A percentile compares a stretch with the other conserved stretches of the same genome.
These are phyloP conservation scores for Campoletis sonorensis DNA, from an alignment of 1,140 invertebrate species.

Conservation along the genomic window DNA sequence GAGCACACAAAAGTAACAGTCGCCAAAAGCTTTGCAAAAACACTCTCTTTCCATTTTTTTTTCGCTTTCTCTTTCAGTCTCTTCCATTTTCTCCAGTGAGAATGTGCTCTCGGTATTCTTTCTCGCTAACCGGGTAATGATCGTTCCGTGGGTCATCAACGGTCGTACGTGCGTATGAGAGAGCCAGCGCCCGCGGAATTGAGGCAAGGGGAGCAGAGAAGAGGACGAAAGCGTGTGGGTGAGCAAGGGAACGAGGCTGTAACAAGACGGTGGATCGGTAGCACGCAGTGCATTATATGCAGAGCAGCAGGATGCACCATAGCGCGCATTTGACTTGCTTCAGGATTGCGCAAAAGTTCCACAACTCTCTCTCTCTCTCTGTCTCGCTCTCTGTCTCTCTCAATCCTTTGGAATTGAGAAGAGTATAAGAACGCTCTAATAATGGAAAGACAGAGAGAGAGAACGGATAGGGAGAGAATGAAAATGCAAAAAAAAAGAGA, in stretches of 20 bases:
- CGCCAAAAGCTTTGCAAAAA: conserved; percentile 17
- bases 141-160: conserved; percentile 71
- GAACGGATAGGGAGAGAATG: conserved; percentile 13
- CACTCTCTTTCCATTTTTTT: not conserved
- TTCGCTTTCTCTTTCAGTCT: not conserved
- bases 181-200: not conserved
- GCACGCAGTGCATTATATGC: conserved; percentile 74
- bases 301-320: conserved; percentile 74
- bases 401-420: conserved; percentile 24
- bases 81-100: not conserved
- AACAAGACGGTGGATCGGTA: conserved; percentile 53
- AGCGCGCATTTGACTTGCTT: conserved; percentile 59
- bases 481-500: conserved; percentile 24
- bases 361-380: not conserved
- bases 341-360: conserved; percentile 14
- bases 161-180: conserved; percentile 51
- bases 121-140: conserved; percentile 63
- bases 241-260: conserved; percentile 33
- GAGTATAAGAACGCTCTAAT: conserved; percentile 35
- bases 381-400: not conserved
- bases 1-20: not conserved
- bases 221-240: conserved; percentile 19
- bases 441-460: conserved; percentile 28
- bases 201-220: not conserved
- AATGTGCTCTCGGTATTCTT: conserved; percentile 3